Conservation (phyloP, 2,113 vertebrate species). For the Myrmecophaga tridactyla region DNA sequence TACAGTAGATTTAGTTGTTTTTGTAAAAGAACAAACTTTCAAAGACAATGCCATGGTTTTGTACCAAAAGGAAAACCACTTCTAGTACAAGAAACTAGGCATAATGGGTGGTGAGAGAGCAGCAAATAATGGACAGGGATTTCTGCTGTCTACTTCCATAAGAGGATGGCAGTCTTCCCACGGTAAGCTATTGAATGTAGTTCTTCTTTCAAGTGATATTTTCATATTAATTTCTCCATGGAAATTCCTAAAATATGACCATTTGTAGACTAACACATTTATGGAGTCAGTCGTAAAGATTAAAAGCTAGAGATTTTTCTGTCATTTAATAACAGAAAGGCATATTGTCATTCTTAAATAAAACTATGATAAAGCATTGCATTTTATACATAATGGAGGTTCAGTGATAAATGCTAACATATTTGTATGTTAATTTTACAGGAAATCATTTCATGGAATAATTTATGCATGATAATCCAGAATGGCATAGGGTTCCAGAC, state of each 20-base stretch:
- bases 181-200: not conserved
- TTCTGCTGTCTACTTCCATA: not conserved
- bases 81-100: not conserved
- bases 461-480: conserved; percentile 32
- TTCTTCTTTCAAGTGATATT: not conserved
- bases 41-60: not conserved
- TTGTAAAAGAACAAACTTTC: not conserved
- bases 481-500: not conserved
- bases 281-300: not conserved
- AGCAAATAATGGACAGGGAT: not conserved
- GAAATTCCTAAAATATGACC: not conserved
- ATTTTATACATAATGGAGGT: not conserved
- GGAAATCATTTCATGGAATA: conserved; percentile 17
- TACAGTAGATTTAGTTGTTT: not conserved
- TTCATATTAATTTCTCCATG: not conserved
- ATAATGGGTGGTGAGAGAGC: not conserved
- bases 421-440: conserved; percentile 21
- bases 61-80: not conserved
- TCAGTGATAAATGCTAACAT: not conserved
- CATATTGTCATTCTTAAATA: conserved; percentile 43
- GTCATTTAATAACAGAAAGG: not conserved
- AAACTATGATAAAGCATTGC: not conserved
- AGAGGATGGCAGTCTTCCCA: not conserved
- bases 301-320: not conserved
- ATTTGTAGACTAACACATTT: not conserved